Percentiles rank a stretch among this genome's conserved stretches.
Evolutionary conservation across 2,113 vertebrate genomes (phyloP).

Genomic region (Takifugu bimaculatus): DNA sequence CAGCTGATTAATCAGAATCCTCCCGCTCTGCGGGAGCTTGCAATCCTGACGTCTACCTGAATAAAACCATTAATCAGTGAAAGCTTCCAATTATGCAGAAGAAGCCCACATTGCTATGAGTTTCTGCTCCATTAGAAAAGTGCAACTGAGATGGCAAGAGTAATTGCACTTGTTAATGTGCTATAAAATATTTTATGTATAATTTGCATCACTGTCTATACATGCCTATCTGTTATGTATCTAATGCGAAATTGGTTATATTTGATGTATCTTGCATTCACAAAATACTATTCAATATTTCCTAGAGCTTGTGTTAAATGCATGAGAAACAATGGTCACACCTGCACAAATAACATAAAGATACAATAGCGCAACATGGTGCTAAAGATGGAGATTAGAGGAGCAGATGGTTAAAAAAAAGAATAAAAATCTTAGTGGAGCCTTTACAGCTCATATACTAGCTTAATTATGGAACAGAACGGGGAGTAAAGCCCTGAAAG

Average conservation of each 20-base stretch:
- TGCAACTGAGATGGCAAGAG: not conserved
- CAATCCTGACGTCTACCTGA: constrained; percentile 51
- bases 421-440: constrained; percentile 27
- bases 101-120: constrained; percentile 31
- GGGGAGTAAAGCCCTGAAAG: constrained; percentile 48
- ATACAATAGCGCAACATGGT: not conserved
- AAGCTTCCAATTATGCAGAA: constrained; percentile 54
- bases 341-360: too few relatives aligned
- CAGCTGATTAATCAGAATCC: constrained; percentile 63
- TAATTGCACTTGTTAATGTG: too few relatives aligned
- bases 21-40: constrained; percentile 51
- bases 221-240: too few relatives aligned
- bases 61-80: constrained; percentile 70
- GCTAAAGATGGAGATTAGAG: constrained; percentile 18
- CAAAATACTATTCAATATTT: too few relatives aligned
- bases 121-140: constrained; percentile 40
- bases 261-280: too few relatives aligned
- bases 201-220: too few relatives aligned
- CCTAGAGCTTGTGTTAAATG: too few relatives aligned
- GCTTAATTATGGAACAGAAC: constrained; percentile 68
- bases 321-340: constrained; percentile 9
- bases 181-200: too few relatives aligned
- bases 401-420: constrained; percentile 57
- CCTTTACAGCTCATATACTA: constrained; percentile 66
- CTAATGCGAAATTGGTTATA: too few relatives aligned